These are phyloP conservation scores for Stichopus horrens DNA, from an alignment of 53 echinoderm and acorn worm genomes.

Conservation along the genomic window DNA sequence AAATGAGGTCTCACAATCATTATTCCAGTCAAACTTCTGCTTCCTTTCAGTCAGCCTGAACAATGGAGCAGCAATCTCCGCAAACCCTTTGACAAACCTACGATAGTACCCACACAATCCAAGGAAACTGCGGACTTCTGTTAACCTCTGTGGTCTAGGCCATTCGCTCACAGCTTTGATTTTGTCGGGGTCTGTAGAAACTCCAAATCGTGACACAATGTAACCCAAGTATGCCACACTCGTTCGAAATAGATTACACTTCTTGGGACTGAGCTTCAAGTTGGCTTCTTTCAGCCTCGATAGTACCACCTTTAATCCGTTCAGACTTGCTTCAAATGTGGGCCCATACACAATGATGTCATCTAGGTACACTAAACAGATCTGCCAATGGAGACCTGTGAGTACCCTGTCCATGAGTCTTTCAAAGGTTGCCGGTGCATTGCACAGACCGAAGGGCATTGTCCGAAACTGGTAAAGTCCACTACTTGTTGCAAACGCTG, in stretches of 20 bases:
- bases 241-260: constrained; percentile 47
- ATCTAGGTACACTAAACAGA: constrained; percentile 58
- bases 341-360: constrained; percentile 56
- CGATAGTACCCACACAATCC: constrained; percentile 41
- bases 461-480: constrained; percentile 53
- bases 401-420: constrained; percentile 59
- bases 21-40: constrained; percentile 47
- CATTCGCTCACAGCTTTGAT: constrained; percentile 48
- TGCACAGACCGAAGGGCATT: constrained; percentile 62
- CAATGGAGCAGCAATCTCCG: constrained; percentile 52
- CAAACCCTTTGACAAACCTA: constrained; percentile 36
- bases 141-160: constrained; percentile 42
- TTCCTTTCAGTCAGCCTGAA: constrained; percentile 55
- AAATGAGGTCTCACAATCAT: constrained; percentile 52
- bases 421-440: constrained; percentile 63
- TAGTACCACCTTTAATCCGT: no score
- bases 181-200: constrained; percentile 60
- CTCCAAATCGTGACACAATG: constrained; percentile 57
- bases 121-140: constrained; percentile 4
- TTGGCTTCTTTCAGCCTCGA: background rate
- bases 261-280: constrained; percentile 52
- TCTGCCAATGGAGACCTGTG: constrained; percentile 61
- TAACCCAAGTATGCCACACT: constrained; percentile 63
- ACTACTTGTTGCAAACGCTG: constrained; percentile 45
- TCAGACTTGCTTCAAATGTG: constrained; percentile 8